Percentiles rank a stretch among this genome's conserved stretches.
These are phyloP conservation scores for Watsonalla cultraria DNA, from an alignment of 2,888 invertebrate species.

Conservation along the genomic window DNA sequence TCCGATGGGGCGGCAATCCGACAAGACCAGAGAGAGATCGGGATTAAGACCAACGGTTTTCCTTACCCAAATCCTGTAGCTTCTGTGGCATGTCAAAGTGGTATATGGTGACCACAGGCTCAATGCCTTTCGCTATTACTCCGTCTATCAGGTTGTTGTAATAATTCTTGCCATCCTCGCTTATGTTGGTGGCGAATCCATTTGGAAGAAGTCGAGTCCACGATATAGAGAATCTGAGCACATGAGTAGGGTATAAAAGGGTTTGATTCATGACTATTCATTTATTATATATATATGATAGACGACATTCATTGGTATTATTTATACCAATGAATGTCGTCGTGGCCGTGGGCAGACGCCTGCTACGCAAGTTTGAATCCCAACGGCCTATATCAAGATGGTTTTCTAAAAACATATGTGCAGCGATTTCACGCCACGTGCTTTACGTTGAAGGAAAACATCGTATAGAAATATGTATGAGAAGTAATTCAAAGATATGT, in stretches of 20 bases:
- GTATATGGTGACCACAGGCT: conserved; percentile 71
- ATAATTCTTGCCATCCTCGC: conserved; percentile 68
- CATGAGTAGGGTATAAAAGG: background rate
- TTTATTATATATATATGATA: background rate
- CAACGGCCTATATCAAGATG: too few species aligned
- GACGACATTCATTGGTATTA: background rate
- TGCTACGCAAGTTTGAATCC: too few species aligned
- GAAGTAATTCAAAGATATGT: too few species aligned
- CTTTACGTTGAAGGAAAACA: too few species aligned
- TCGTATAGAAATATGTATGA: too few species aligned
- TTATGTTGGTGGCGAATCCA: conserved; percentile 53
- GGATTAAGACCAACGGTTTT: too few species aligned
- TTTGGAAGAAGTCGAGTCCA: conserved; percentile 77
- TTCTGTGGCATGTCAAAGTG: conserved; percentile 68
- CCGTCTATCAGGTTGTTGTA: conserved; percentile 75
- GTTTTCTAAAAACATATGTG: too few species aligned
- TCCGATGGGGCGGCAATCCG: too few species aligned
- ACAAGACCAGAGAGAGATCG: too few species aligned
- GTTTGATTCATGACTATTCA: background rate
- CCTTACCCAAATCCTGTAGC: conserved; percentile 52
- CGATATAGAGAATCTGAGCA: conserved; percentile 75
- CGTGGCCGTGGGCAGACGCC: too few species aligned
- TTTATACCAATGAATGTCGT: too few species aligned
- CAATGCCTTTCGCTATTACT: conserved; percentile 69
- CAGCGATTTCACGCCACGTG: too few species aligned